Evolutionary conservation across 2,113 vertebrate genomes (phyloP).

Genomic region (Rhodinocichla rosea): DNA sequence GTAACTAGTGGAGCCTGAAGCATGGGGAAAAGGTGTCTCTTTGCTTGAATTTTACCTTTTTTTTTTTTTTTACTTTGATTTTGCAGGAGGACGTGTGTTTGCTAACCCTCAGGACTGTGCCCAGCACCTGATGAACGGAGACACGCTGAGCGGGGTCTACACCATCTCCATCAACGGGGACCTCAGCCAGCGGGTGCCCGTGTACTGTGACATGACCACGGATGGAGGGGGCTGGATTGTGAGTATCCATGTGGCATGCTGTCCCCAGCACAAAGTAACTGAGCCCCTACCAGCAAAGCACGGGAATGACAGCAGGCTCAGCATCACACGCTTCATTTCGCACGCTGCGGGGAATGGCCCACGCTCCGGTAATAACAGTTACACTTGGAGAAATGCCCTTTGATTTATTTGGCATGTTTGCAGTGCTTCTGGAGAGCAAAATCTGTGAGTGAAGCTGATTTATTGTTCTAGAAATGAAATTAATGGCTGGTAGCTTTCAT

Average conservation of each 20-base stretch:
- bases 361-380: constrained; percentile 37
- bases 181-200: constrained; percentile 85
- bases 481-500: constrained; percentile 53
- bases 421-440: constrained; percentile 56
- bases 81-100: constrained; percentile 88
- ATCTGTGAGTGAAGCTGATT: constrained; percentile 60
- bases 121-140: constrained; percentile 93
- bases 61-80: neutral
- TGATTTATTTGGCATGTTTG: constrained; percentile 68
- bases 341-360: constrained; percentile 1
- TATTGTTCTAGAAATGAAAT: constrained; percentile 69
- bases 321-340: neutral
- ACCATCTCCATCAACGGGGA: constrained; percentile 93
- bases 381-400: constrained; percentile 57
- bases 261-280: neutral
- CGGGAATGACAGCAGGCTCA: neutral
- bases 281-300: neutral
- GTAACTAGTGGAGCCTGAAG: neutral
- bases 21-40: neutral
- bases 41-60: neutral
- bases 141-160: constrained; percentile 87
- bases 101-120: constrained; percentile 93
- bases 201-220: constrained; percentile 95
- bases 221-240: constrained; percentile 97
- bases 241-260: neutral